Evolutionary conservation across 2,113 vertebrate species (phyloP).

Genomic region (Gallinago paraguaiae): DNA sequence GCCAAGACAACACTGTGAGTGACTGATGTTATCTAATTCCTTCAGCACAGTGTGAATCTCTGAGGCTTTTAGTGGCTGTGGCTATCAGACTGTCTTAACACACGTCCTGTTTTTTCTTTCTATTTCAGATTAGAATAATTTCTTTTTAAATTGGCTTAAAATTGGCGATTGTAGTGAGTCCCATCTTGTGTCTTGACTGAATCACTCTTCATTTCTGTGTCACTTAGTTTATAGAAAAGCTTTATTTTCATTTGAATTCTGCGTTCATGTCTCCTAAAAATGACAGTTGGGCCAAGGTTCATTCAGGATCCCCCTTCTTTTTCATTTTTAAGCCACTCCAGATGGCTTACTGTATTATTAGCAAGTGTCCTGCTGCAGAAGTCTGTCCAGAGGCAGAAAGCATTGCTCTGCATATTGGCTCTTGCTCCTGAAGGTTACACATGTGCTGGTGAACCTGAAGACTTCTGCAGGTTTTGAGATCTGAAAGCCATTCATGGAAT

Average conservation of each 20-base stretch:
- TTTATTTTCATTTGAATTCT: not conserved
- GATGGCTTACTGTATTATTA: not conserved
- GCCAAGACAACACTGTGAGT: not conserved
- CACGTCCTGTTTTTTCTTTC: not conserved
- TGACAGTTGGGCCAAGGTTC: not conserved
- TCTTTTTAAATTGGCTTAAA: not conserved
- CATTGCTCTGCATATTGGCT: rapidly evolving
- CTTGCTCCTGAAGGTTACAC: not conserved
- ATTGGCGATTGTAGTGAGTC: not conserved
- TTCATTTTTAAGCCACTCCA: not conserved
- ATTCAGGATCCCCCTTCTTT: not conserved
- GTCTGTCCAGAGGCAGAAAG: not conserved
- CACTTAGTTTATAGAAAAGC: not conserved
- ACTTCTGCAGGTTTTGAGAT: not conserved
- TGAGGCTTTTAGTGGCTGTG: not conserved
- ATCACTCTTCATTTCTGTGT: not conserved
- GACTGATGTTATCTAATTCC: not conserved
- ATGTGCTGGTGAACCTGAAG: not conserved
- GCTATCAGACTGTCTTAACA: not conserved
- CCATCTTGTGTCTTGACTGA: not conserved
- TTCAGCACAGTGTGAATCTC: not conserved
- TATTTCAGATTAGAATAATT: constrained; percentile 11
- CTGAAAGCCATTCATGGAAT: not conserved
- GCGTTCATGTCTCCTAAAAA: not conserved
- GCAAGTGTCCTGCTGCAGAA: not conserved